Base-by-base conservation (phyloP, 2,888 invertebrate species). In the Tenthredo mesomela region DNA sequence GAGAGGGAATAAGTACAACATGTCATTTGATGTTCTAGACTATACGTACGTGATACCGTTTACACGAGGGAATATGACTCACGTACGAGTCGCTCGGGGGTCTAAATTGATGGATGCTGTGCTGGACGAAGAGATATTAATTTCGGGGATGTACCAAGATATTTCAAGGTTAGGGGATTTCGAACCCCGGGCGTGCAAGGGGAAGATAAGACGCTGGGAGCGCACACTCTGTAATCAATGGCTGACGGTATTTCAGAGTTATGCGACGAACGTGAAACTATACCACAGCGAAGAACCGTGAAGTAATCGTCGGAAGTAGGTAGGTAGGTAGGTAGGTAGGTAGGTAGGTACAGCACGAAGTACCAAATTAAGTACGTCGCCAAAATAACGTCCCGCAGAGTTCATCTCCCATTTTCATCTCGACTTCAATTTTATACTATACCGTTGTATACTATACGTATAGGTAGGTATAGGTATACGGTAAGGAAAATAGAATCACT, bases 141-240 rank as follows among this genome's bases (percentile, higher is more conserved):
- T 93, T 93, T 92, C 87, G 89, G 90, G 91, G 90, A 91, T 90
- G 91, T 91, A 90, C 37, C 18, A 91, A 89, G 91, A 91, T 91
- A 90, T 91, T 91, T 91, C 90, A 90, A 90, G 88, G 85, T 86
- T 86, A 67, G 88, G 89, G 91, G 89, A 90, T 88, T 89, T 89
- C 89, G 89, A 90, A 90, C 91, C 91, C 90, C 85, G 87, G 89
- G 92, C 91, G 91, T 91, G 92, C 89, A 90, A 91, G 90, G 91
- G 90, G 87, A 90, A 93, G 93, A 93, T 93, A 93, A 93, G 92
- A 91, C 90, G 89, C 88, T 50, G 85, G 88, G 86, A 88, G 88
- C 89, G 88, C 89, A 89, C 90, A 86, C 89, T 88, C 88, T 85
- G 88, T 91, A 92, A 92, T 92, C 92, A 91, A 92, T 92, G 91